Evolutionary conservation across 1,140 invertebrate genomes (phyloP).

Genomic region (Conopomorpha cramerella): DNA sequence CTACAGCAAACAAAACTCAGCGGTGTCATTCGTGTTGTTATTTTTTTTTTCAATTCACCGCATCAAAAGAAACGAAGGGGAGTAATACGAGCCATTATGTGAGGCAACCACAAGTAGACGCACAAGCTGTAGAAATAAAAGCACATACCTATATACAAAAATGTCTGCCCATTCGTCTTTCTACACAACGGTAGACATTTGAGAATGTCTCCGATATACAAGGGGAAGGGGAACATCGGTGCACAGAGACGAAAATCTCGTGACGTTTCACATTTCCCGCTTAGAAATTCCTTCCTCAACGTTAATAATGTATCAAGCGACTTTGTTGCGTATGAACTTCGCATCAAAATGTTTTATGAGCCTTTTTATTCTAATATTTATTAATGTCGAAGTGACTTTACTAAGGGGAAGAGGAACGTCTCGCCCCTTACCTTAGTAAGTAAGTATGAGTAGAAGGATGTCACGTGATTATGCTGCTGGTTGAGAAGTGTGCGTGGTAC

Average conservation of each 20-base stretch:
- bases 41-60: too few relatives aligned
- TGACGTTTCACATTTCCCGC: conserved; percentile 14
- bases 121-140: conserved; percentile 39
- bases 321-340: conserved; percentile 18
- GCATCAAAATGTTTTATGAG: conserved; percentile 15
- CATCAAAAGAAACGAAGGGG: too few relatives aligned
- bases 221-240: conserved; percentile 36
- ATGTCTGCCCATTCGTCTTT: conserved; percentile 55
- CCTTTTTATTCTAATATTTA: conserved; percentile 32
- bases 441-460: too few relatives aligned
- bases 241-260: conserved; percentile 27
- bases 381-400: conserved; percentile 24
- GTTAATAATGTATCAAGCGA: conserved; percentile 12
- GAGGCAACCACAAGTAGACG: conserved; percentile 44
- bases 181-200: conserved; percentile 50
- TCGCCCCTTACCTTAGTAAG: too few relatives aligned
- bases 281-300: conserved; percentile 15
- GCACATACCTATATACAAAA: conserved; percentile 50
- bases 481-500: too few relatives aligned
- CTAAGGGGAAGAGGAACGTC: conserved; percentile 18
- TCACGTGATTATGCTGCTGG: too few relatives aligned
- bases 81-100: conserved; percentile 41
- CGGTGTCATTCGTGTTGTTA: too few relatives aligned
- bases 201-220: conserved; percentile 51
- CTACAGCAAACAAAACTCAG: too few relatives aligned